Base-by-base conservation (phyloP, 1,140 invertebrate species). In the Thaumatotibia leucotreta region DNA sequence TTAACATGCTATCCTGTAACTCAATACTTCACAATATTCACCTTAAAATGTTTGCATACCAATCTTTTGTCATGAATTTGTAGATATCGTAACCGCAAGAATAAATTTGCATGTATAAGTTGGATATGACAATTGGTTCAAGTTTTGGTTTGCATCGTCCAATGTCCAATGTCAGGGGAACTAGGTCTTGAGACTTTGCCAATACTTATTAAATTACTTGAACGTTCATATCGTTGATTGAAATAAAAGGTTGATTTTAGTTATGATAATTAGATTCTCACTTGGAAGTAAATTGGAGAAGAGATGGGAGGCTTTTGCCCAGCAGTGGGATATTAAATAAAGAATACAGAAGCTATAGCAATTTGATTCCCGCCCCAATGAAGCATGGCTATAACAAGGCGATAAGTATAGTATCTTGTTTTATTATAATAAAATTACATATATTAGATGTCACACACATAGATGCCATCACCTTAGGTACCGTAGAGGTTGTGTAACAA, bases 161-260 rank as follows among this genome's bases (percentile, higher is more conserved):
- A 32, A 54, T 45, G n/a, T 17, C 39, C 23, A 31, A 58, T 58
- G 52, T 58, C 52, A 58, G 5, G 27, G 52, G 52, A 58, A 27
- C 27, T 29, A 31, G 52, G 52, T 58, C 14, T 45, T 58, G 52
- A 58, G 29, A 24, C 29, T 58, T 58, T 58, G 52, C 24, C 52
- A 58, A 58, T 58, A 58, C 52, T 24, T 27, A 14, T 58, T 6
- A 29, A 58, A 58, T 58, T 58, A 27, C 52, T 27, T 58, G n/a
- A 14, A n/a, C 24, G 23, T 58, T 27, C 27, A 14, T 23, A 14
- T 4, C 24, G 23, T 58, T 27, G 24, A 14, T 52, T 52, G 17
- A 10, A 10, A 22, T 52, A 52, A 9, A 50, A 50, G 49, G 49
- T 52, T 58, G n/a, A n/a, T 58, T n/a, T 9, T 20, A 20, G 14